These are phyloP conservation scores for Erebia ligea DNA, from an alignment of 2,888 invertebrate genomes.

Conservation along the genomic window DNA sequence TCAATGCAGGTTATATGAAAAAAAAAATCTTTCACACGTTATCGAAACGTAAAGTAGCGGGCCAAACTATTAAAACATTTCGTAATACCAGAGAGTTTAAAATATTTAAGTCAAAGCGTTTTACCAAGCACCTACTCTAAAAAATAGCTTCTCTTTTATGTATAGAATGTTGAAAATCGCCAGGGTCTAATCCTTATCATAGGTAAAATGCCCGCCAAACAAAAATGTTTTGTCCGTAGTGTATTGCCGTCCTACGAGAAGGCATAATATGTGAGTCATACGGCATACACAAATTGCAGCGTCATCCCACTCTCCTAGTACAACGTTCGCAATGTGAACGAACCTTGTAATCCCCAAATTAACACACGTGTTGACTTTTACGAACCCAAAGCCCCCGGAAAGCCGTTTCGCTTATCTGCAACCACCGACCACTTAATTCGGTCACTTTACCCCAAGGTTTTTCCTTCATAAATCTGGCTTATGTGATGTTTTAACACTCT, in stretches of 20 bases:
- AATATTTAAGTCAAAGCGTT: too few relatives aligned
- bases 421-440: conserved; percentile 25
- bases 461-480: conserved; percentile 15
- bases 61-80: too few relatives aligned
- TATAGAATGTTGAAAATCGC: too few relatives aligned
- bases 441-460: conserved; percentile 19
- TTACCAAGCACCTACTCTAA: too few relatives aligned
- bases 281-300: conserved; percentile 14
- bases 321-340: not conserved
- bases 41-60: too few relatives aligned
- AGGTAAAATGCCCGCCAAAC: too few relatives aligned
- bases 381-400: conserved; percentile 22
- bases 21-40: too few relatives aligned
- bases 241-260: not conserved
- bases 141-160: too few relatives aligned
- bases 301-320: conserved; percentile 9
- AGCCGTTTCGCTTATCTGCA: conserved; percentile 24
- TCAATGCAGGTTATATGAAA: too few relatives aligned
- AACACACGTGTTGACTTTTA: conserved; percentile 27
- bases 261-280: not conserved
- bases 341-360: conserved; percentile 14
- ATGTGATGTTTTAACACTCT: conserved; percentile 14
- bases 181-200: too few relatives aligned
- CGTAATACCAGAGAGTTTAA: too few relatives aligned
- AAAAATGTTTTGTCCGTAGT: too few relatives aligned